Conservation (phyloP, 1,140 invertebrate genomes). For the Globodera rostochiensis region DNA sequence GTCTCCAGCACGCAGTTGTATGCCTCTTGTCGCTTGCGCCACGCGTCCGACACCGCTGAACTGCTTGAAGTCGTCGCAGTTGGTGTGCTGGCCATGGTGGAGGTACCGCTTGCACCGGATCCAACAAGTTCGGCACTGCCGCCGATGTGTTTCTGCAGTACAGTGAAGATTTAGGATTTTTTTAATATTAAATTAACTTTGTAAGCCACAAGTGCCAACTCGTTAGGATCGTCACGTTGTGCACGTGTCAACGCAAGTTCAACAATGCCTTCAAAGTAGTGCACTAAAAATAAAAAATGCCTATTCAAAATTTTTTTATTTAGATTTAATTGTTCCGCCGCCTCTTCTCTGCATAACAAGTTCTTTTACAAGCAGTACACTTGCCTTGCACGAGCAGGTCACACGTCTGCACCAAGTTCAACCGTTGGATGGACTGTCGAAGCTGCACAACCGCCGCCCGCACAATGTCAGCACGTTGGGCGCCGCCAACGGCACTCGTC, state of each 20-base stretch:
- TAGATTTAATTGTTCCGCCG: background rate
- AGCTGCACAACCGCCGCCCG: constrained; percentile 20
- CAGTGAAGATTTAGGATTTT: background rate
- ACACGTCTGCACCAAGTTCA: constrained; percentile 37
- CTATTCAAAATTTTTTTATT: background rate
- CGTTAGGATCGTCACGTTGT: constrained; percentile 81
- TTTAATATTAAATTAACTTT: background rate
- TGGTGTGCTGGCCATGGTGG: background rate
- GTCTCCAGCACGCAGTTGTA: constrained; percentile 56
- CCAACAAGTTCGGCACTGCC: constrained; percentile 66
- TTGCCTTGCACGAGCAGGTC: constrained; percentile 46
- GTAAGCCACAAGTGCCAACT: constrained; percentile 85
- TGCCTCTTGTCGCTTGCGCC: constrained; percentile 74
- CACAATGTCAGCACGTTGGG: constrained; percentile 24
- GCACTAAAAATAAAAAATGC: constrained; percentile 9
- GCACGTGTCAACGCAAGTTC: constrained; percentile 84
- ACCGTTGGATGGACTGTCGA: constrained; percentile 35
- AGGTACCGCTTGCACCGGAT: background rate
- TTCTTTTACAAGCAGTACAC: constrained; percentile 30
- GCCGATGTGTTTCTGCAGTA: constrained; percentile 2
- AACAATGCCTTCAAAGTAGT: constrained; percentile 79
- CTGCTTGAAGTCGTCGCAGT: background rate
- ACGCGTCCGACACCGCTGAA: constrained; percentile 29
- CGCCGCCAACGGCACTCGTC: constrained; percentile 2
- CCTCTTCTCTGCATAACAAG: too few species aligned